Evolutionary conservation across 35 echinoderm and acorn worm genomes (phyloP).

Genomic region (Stichopus chloronotus): DNA sequence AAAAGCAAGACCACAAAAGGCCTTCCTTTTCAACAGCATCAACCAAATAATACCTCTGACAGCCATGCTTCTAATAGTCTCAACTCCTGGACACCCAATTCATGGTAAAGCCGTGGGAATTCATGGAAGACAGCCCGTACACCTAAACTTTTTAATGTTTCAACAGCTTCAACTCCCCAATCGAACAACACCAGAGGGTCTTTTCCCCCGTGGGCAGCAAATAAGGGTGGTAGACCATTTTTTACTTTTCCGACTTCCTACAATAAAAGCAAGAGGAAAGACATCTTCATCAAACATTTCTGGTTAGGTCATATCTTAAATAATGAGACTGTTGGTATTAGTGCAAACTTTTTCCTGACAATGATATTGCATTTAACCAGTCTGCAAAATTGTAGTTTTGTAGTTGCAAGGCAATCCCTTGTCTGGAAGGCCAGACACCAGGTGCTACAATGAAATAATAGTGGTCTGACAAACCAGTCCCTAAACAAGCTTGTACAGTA

Average conservation of each 20-base stretch:
- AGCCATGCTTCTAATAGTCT: conserved; percentile 78
- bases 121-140: conserved; percentile 67
- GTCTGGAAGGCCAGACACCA: no score
- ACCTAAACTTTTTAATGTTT: conserved; percentile 42
- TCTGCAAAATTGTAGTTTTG: no score
- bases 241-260: conserved; percentile 53
- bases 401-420: no score
- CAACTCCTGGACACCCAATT: conserved; percentile 75
- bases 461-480: no score
- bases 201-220: conserved; percentile 67
- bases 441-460: no score
- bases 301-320: no score
- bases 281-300: no score
- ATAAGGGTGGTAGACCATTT: conserved; percentile 66
- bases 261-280: neutral
- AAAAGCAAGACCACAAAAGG: no score
- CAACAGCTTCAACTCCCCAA: conserved; percentile 63
- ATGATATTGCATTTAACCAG: no score
- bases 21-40: neutral
- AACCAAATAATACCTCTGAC: conserved; percentile 31
- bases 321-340: no score
- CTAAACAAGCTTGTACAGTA: no score
- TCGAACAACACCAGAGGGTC: conserved; percentile 71
- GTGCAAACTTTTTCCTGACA: no score
- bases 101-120: conserved; percentile 76